Evolutionary conservation across 23 tunicate species (phyloP), one percentile per base, ranked within the genome.

Genomic region (Halocynthia aurantium): DNA sequence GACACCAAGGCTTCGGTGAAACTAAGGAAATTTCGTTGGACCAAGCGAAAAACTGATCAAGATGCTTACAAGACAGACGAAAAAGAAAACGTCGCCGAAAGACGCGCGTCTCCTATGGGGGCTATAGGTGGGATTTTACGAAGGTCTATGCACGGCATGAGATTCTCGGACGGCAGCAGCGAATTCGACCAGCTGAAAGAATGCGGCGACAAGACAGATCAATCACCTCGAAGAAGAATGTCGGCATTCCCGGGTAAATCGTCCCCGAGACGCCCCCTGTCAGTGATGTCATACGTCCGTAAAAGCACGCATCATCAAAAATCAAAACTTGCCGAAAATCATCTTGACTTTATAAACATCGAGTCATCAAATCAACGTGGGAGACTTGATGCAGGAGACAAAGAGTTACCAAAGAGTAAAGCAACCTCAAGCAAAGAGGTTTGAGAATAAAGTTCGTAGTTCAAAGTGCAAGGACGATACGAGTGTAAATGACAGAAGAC

Each of bases 91-190:
- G 70, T 15, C 0, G 22, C 70, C 22, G 70, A 65, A 2, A 65
- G 31, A 20, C n/a, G 63, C 1, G 31, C 10, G 31, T 20, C 49
- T 15, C 70, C 70, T 65, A 65, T 65, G 22, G 31, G 49, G 19
- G 31, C 49, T 20, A 9, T 65, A 65, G 70, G 70, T 0, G 70
- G 70, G 31, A 65, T 65, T 40, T 20, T 65, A 9, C 70, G 70
- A 1, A 11, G 19, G 10, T 65, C 70, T 6, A 15, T 65, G 19
- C 31, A 65, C 70, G 70, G 70, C 10, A 6, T 65, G 70, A 11
- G 70, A 15, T 65, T 65, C 70, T 65, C 70, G 22, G 70, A 65
- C 70, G 19, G 31, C 70, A 65, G 31, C 19, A 11, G 70, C 19
- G 70, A 65, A 65, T 31, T 31, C 44, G 44, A 31, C 44, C 44